These are phyloP conservation scores for Pipistrellus kuhlii DNA, from an alignment of 2,797 vertebrate genomes.

Conservation along the genomic window DNA sequence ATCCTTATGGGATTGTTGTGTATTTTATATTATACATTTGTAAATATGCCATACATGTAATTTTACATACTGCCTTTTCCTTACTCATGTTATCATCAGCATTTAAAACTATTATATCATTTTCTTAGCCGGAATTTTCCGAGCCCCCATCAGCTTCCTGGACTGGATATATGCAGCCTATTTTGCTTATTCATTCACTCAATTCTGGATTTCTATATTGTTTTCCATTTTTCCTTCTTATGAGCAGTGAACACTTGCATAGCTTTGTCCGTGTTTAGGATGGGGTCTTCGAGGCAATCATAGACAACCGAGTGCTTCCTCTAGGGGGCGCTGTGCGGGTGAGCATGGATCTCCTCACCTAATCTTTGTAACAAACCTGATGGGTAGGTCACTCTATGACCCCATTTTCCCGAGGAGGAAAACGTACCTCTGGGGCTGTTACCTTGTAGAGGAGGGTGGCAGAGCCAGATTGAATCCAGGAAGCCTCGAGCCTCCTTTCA, in stretches of 20 bases:
- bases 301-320: background rate
- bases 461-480: background rate
- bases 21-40: background rate
- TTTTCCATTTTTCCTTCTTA: background rate
- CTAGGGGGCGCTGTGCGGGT: background rate
- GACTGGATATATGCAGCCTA: background rate
- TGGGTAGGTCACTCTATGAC: background rate
- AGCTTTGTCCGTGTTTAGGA: background rate
- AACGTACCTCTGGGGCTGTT: background rate
- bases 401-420: background rate
- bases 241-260: background rate
- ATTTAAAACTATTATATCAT: background rate
- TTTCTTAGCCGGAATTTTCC: slow-evolving; percentile 38
- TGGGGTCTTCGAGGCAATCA: background rate
- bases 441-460: background rate
- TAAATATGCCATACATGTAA: background rate
- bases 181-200: background rate
- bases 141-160: background rate
- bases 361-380: background rate
- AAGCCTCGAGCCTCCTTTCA: background rate
- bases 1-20: background rate
- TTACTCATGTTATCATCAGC: background rate
- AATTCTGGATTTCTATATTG: background rate
- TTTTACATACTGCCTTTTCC: background rate
- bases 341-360: background rate